These are phyloP conservation scores for Catajapyx aquilonaris DNA, from an alignment of 1,140 invertebrate species.

Conservation along the genomic window DNA sequence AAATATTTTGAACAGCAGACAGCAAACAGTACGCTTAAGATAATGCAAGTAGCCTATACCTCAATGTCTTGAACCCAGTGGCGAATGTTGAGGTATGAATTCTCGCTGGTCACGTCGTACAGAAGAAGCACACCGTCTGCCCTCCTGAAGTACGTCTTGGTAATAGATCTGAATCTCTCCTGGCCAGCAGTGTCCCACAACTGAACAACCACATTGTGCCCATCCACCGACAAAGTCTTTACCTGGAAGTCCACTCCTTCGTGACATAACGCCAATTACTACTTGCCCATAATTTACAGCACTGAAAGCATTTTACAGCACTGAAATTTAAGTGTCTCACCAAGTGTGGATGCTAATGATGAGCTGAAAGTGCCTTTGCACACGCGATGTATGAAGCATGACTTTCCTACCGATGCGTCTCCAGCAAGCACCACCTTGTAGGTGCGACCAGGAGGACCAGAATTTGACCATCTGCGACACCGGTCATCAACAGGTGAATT, in stretches of 20 bases:
- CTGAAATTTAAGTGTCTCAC: conserved; percentile 17
- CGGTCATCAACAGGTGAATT: no score
- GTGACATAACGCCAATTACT: background rate
- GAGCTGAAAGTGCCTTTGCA: conserved; percentile 34
- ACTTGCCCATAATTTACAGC: conserved; percentile 2
- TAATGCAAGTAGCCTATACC: conserved; percentile 20
- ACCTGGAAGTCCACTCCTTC: conserved; percentile 44
- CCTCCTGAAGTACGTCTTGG: conserved; percentile 44
- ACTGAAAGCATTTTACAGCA: conserved; percentile 1
- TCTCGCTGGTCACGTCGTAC: conserved; percentile 42
- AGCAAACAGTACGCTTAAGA: background rate
- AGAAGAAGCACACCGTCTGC: conserved; percentile 44
- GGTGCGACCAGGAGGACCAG: conserved; percentile 30
- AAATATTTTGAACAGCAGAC: background rate
- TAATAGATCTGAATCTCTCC: conserved; percentile 36
- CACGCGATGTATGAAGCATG: conserved; percentile 37
- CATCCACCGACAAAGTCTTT: conserved; percentile 35
- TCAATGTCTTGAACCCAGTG: conserved; percentile 37
- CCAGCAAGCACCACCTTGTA: conserved; percentile 42
- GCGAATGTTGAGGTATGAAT: conserved; percentile 36
- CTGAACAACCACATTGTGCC: conserved; percentile 34
- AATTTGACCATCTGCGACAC: no score
- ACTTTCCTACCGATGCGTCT: conserved; percentile 43
- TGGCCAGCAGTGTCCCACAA: conserved; percentile 39
- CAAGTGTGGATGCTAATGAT: conserved; percentile 36